Evolutionary conservation across 2,797 vertebrate genomes (phyloP).

Genomic region (Microctenopoma stevenorrisi): DNA sequence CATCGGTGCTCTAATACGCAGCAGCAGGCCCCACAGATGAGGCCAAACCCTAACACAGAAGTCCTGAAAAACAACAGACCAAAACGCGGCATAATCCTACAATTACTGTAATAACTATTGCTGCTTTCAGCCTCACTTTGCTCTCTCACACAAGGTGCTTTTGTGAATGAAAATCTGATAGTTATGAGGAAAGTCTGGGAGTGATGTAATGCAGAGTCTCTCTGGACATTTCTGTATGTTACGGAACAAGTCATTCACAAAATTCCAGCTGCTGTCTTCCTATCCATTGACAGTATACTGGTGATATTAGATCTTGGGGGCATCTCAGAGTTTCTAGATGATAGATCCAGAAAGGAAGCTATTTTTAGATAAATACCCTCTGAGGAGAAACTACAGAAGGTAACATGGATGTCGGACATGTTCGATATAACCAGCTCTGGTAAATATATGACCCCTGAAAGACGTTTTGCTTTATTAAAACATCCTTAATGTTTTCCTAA

Average conservation of each 20-base stretch:
- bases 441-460: no score
- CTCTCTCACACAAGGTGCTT: slow-evolving; percentile 31
- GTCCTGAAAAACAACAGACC: slow-evolving; percentile 64
- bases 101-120: slow-evolving; percentile 71
- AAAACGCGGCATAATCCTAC: slow-evolving; percentile 71
- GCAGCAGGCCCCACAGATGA: slow-evolving; percentile 63
- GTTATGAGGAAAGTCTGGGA: slow-evolving; percentile 13
- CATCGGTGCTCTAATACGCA: slow-evolving; percentile 71
- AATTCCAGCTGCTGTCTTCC: slow-evolving; percentile 38
- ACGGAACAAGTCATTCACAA: slow-evolving; percentile 48
- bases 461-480: no score
- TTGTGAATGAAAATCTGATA: slow-evolving; percentile 38
- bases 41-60: slow-evolving; percentile 32
- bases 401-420: background rate
- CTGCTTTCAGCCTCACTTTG: slow-evolving; percentile 8
- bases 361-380: background rate
- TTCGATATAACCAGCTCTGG: background rate
- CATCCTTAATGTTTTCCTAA: no score
- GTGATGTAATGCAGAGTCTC: slow-evolving; percentile 18
- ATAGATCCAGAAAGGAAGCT: background rate
- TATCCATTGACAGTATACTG: slow-evolving; percentile 5
- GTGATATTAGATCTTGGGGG: slow-evolving; percentile 12
- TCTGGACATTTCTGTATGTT: slow-evolving; percentile 33
- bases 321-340: slow-evolving; percentile 27
- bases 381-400: background rate